Evolutionary conservation across 2,888 invertebrate species (phyloP).

Genomic region (Beris chalybata): DNA sequence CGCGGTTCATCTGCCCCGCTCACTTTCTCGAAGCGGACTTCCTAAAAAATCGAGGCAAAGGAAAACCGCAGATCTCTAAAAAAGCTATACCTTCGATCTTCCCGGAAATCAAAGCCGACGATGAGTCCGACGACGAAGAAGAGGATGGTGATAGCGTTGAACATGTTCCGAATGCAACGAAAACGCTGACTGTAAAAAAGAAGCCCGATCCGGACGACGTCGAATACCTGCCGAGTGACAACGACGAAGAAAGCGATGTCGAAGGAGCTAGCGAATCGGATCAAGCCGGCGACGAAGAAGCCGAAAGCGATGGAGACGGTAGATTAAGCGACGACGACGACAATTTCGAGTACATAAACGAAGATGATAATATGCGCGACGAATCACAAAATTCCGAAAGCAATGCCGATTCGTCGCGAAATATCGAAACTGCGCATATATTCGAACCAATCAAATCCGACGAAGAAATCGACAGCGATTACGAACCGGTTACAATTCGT

Average conservation of each 20-base stretch:
- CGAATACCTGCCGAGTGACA: not conserved
- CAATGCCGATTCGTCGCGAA: too few species aligned
- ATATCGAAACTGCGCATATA: not conserved
- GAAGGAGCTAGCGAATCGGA: not conserved
- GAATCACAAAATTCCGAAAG: not conserved
- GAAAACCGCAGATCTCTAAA: not conserved
- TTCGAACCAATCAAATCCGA: not conserved
- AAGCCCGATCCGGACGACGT: not conserved
- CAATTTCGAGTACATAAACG: not conserved
- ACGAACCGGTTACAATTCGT: not conserved
- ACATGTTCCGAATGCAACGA: not conserved
- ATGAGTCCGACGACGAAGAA: not conserved
- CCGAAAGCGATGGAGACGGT: not conserved
- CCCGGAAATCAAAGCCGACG: not conserved
- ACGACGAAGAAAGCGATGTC: not conserved
- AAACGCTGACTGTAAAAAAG: not conserved
- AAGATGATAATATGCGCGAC: not conserved
- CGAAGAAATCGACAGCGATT: slow-evolving; percentile 14
- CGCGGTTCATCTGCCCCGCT: not conserved
- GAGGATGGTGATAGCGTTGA: not conserved
- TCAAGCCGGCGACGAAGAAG: not conserved
- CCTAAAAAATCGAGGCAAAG: not conserved
- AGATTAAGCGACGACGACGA: not conserved
- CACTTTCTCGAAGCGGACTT: slow-evolving; percentile 11
- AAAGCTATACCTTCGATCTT: slow-evolving; percentile 8